These are phyloP conservation scores for Buathra laborator DNA, from an alignment of 2,888 invertebrate species.

Conservation along the genomic window DNA sequence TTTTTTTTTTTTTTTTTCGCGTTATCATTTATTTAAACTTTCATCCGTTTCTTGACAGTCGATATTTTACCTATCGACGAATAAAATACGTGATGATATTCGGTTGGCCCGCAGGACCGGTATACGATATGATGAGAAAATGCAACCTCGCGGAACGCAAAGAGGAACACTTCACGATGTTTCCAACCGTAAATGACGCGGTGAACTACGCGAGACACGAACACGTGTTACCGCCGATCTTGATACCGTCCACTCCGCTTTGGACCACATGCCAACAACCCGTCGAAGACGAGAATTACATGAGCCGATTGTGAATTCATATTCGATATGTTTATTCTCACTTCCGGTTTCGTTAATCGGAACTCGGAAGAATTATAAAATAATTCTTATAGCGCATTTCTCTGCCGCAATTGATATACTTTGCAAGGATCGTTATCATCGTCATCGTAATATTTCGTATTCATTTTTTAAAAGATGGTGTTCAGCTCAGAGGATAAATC, in stretches of 20 bases:
- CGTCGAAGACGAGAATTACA: slow-evolving; percentile 72
- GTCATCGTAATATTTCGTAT: neutral
- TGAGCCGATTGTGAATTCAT: slow-evolving; percentile 73
- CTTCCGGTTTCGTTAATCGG: neutral
- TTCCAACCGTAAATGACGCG: slow-evolving; percentile 91
- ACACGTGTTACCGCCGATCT: slow-evolving; percentile 71
- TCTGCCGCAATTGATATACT: neutral
- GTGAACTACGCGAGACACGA: slow-evolving; percentile 85
- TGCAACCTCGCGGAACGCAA: slow-evolving; percentile 87
- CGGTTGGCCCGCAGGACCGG: slow-evolving; percentile 86
- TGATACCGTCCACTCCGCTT: slow-evolving; percentile 70
- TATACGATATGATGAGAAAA: slow-evolving; percentile 88
- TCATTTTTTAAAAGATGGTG: neutral
- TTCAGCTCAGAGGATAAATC: slow-evolving; percentile 30
- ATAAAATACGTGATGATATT: slow-evolving; percentile 39
- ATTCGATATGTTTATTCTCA: neutral
- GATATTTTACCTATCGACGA: slow-evolving; percentile 28
- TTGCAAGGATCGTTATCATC: slow-evolving; percentile 17
- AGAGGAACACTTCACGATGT: slow-evolving; percentile 87
- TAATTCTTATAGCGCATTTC: neutral
- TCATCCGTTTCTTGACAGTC: neutral
- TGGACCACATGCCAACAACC: slow-evolving; percentile 74
- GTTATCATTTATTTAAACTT: no score
- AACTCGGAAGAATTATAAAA: neutral
- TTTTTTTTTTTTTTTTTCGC: no score